Conservation (phyloP, 2,797 vertebrate genomes). For the Phoebastria nigripes region DNA sequence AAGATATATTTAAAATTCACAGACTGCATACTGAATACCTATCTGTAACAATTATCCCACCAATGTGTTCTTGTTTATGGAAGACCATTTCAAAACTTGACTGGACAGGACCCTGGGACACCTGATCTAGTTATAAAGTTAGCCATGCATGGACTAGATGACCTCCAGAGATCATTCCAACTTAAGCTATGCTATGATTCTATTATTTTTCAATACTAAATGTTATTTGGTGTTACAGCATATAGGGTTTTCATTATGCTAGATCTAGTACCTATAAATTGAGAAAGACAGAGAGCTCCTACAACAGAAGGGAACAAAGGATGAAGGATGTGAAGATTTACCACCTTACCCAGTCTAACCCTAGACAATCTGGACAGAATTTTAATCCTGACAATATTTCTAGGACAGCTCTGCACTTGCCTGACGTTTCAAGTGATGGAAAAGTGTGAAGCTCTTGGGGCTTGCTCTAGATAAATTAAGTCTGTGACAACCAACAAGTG, state of each 20-base stretch:
- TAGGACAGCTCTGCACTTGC: not conserved
- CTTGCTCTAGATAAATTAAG: not conserved
- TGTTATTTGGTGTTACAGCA: not conserved
- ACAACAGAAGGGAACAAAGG: not conserved
- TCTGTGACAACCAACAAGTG: not conserved
- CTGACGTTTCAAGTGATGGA: not conserved
- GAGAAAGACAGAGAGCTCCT: not conserved
- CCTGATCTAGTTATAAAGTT: not conserved
- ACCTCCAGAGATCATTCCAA: not conserved
- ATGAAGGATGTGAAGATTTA: not conserved
- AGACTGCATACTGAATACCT: not conserved
- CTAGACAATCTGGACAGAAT: not conserved
- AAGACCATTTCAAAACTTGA: not conserved
- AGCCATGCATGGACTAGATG: not conserved
- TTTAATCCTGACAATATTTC: not conserved
- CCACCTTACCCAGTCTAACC: not conserved
- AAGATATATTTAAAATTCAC: not conserved
- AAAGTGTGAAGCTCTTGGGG: not conserved
- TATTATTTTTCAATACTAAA: not conserved
- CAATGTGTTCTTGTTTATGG: fast-evolving
- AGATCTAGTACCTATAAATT: not conserved
- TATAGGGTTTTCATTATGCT: not conserved
- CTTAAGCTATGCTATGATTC: not conserved
- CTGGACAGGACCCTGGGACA: not conserved
- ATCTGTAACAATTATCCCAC: not conserved